Evolutionary conservation across 2,888 invertebrate species (phyloP).

Genomic region (Galerucella calmariensis): DNA sequence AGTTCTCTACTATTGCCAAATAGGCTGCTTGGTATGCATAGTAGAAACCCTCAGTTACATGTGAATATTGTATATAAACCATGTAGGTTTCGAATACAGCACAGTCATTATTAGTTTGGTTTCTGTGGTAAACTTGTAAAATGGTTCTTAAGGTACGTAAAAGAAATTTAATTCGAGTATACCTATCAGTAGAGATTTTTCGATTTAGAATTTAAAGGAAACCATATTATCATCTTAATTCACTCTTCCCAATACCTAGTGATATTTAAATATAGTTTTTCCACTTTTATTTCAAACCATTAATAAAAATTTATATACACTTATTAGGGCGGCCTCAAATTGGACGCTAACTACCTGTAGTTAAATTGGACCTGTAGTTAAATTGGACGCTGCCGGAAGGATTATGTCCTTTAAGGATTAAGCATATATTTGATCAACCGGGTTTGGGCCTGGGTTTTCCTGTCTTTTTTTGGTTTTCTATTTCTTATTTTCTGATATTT

Average conservation of each 20-base stretch:
- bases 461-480: too few species aligned
- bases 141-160: constrained; percentile 54
- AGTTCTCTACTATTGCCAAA: constrained; percentile 40
- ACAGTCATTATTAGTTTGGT: constrained; percentile 32
- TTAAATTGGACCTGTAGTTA: too few species aligned
- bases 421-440: too few species aligned
- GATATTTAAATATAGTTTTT: neutral
- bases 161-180: neutral
- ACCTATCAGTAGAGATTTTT: neutral
- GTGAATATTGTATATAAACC: constrained; percentile 52
- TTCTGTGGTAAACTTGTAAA: constrained; percentile 28
- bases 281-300: neutral
- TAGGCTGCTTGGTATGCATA: constrained; percentile 47
- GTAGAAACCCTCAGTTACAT: constrained; percentile 36
- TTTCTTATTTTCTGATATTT: too few species aligned
- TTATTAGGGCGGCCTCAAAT: too few species aligned
- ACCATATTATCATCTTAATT: too few species aligned
- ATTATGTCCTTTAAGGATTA: too few species aligned
- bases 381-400: too few species aligned
- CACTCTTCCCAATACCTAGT: neutral
- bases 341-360: too few species aligned
- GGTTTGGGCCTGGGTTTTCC: too few species aligned
- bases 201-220: neutral
- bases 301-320: too few species aligned
- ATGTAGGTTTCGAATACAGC: constrained; percentile 30